Base-by-base conservation (phyloP, 2,797 vertebrate species). In the Xerus rutilus region DNA sequence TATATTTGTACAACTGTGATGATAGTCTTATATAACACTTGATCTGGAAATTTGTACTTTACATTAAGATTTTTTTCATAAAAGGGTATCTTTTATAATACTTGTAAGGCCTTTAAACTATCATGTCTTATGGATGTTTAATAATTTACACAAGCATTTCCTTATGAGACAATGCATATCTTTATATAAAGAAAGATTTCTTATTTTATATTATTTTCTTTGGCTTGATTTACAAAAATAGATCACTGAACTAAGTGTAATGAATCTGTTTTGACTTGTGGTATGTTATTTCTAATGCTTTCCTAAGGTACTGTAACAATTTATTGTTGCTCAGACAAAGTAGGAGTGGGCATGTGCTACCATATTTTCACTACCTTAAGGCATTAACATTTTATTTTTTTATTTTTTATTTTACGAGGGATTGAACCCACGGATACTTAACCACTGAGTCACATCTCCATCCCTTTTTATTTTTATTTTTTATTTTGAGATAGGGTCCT, bases 191-290 rank as follows among this genome's bases (percentile, higher is more conserved):
- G 39, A 94, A 74, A 54, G 7, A 67, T 62, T 65, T 21, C 25
- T 23, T 32, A 78, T 15, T 93, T 93, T 87, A 1, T 92, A 54
- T 70, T 84, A 83, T 86, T 81, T 90, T 78, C 28, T 65, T 32
- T 59, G 49, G 0, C 7, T 81, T 84, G 15, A 85, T 57, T 94
- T 35, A 18, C 18, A 73, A 32, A 73, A 89, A 30, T 72, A 73
- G 52, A 62, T 87, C 30, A 62, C 28, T 81, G 47, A 89, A 62
- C 49, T 86, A 81, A 91, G 67, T 59, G 28, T 65, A 74, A 84
- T n/a, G 6, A 93, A 89, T 3, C 32, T 82, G 43, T 87, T 83
- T 87, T 94, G 49, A 86, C 62, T 74, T 82, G 25, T 43, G 17
- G 7, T 52, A 43, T 70, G 59, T 73, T 70, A 70, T 64, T 77